These are phyloP conservation scores for Drosophila histrio DNA, from an alignment of 2,888 invertebrate species.

Conservation along the genomic window DNA sequence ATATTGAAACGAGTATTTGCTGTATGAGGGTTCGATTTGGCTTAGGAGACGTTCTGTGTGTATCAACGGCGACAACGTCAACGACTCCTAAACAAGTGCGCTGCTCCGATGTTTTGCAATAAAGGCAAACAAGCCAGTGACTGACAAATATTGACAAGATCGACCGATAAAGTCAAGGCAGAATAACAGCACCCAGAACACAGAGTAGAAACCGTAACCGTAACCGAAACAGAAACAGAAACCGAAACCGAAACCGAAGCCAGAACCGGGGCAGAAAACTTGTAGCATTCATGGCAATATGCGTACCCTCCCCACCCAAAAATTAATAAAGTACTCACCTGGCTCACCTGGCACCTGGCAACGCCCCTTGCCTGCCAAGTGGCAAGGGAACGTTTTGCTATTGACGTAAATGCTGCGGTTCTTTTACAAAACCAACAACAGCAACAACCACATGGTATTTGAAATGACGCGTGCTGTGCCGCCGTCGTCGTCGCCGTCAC, in stretches of 20 bases:
- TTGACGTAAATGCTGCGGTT: conserved; percentile 66
- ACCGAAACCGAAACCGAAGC: background rate
- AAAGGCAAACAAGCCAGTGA: conserved; percentile 71
- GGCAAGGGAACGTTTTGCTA: conserved; percentile 7
- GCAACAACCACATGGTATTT: conserved; percentile 46
- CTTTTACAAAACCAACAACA: conserved; percentile 45
- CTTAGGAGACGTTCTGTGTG: background rate
- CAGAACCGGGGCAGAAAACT: conserved; percentile 1
- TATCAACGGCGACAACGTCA: conserved; percentile 36
- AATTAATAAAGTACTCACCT: conserved; percentile 42
- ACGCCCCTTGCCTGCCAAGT: conserved; percentile 10
- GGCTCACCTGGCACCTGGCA: conserved; percentile 17
- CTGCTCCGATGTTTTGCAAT: conserved; percentile 50
- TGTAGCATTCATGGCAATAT: too few species aligned
- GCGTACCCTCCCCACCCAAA: background rate
- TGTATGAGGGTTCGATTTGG: conserved; percentile 19
- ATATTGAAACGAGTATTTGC: conserved; percentile 50
- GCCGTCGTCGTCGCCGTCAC: conserved; percentile 1
- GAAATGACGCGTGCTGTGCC: conserved; percentile 70
- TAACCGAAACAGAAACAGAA: background rate
- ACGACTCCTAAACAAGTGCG: conserved; percentile 70
- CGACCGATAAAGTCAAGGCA: conserved; percentile 51
- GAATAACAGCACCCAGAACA: background rate
- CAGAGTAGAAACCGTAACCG: background rate
- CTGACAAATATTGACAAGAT: conserved; percentile 73